A percentile compares a stretch with the other conserved stretches of the same genome.
phyloP scores from a whole-genome alignment of 2,797 vertebrate species.

The Takifugu rubripes region DNA sequence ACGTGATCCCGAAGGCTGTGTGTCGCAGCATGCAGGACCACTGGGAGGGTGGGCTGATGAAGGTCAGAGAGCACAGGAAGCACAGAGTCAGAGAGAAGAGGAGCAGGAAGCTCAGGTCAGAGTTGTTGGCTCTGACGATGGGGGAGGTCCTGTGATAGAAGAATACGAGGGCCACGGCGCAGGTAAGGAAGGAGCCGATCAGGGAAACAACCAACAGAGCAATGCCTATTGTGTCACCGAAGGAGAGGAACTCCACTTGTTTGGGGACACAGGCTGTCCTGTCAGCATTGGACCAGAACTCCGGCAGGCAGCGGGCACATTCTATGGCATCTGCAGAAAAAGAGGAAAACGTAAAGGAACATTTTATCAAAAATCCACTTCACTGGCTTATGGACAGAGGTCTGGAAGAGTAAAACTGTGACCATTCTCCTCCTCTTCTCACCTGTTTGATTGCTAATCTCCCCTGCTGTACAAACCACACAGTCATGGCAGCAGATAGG shows the following conservation, averaged over 20 bases:
- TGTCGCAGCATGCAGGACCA: conserved; percentile 82
- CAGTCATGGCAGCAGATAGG: conserved; percentile 84
- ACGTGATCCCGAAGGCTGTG: conserved; percentile 76
- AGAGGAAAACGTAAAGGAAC: not conserved
- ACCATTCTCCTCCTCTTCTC: conserved; percentile 26
- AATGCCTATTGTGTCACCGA: conserved; percentile 73
- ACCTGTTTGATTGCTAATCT: conserved; percentile 83
- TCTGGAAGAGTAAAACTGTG: too few relatives aligned
- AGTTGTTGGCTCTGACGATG: conserved; percentile 78
- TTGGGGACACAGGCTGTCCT: conserved; percentile 75
- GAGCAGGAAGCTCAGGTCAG: conserved; percentile 78
- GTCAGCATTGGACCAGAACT: conserved; percentile 77
- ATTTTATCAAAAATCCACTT: too few relatives aligned
- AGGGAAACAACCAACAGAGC: conserved; percentile 68
- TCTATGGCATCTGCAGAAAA: conserved; percentile 74
- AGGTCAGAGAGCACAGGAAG: conserved; percentile 79
- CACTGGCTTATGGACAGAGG: too few relatives aligned
- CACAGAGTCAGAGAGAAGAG: conserved; percentile 78
- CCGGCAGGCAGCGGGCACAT: conserved; percentile 71
- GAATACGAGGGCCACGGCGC: conserved; percentile 66
- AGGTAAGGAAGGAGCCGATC: conserved; percentile 69
- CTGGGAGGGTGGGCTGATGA: conserved; percentile 74
- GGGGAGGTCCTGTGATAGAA: conserved; percentile 65
- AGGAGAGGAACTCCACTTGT: conserved; percentile 78
- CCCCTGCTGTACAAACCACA: conserved; percentile 78